Evolutionary conservation across 2,113 vertebrate genomes (phyloP).

Genomic region (Acinonyx jubatus): DNA sequence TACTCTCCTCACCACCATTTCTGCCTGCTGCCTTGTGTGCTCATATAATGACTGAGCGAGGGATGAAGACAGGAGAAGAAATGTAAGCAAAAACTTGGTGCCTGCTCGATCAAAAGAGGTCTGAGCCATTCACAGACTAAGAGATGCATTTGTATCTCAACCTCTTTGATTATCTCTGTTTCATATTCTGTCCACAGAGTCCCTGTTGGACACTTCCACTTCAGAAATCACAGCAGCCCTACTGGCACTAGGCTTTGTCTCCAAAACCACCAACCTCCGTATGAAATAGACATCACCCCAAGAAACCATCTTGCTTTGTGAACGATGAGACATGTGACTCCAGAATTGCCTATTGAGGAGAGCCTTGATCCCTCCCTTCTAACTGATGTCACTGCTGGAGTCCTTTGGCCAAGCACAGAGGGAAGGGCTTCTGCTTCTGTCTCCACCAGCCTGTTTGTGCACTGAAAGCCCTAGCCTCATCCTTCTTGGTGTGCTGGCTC

Average conservation of each 20-base stretch:
- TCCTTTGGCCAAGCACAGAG: neutral
- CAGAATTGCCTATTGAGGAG: fast-evolving
- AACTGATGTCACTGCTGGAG: neutral
- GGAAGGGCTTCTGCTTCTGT: neutral
- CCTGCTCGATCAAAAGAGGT: neutral
- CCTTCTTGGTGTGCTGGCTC: neutral
- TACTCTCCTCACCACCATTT: neutral
- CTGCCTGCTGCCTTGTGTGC: neutral
- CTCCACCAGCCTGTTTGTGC: neutral
- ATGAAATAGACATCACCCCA: neutral
- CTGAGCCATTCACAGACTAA: neutral
- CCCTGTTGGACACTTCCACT: neutral
- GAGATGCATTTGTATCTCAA: neutral
- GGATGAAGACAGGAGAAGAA: neutral
- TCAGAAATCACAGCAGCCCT: neutral
- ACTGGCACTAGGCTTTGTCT: neutral
- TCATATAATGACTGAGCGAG: neutral
- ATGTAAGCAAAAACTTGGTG: neutral
- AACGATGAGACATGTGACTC: neutral
- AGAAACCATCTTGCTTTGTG: neutral
- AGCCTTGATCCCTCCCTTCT: neutral
- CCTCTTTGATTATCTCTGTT: neutral
- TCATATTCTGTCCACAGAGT: neutral
- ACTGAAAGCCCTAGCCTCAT: neutral
- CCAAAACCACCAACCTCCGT: neutral